phyloP scores from a whole-genome alignment of 2,113 vertebrate species.

The Bucco capensis region DNA sequence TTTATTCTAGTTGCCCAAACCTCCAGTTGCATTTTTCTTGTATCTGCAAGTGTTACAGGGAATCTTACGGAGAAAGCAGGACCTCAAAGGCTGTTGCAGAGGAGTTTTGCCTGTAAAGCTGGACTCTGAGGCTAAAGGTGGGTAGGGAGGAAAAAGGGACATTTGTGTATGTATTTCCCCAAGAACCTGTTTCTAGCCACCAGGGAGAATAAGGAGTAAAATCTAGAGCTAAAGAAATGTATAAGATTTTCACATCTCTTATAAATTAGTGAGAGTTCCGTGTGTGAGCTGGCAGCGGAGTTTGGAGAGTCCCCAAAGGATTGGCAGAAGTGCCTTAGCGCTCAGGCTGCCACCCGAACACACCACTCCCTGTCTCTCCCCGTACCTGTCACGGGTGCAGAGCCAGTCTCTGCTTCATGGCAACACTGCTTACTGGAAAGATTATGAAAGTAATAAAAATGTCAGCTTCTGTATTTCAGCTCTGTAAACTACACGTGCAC shows the following conservation, averaged over 20 bases:
- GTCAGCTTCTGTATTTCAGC: slow-evolving; percentile 35
- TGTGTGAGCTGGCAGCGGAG: neutral
- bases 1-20: neutral
- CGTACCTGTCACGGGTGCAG: neutral
- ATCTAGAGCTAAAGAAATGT: neutral
- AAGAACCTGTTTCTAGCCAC: neutral
- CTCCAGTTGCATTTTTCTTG: neutral
- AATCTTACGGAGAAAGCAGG: neutral
- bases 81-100: neutral
- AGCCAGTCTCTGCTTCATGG: accelerated
- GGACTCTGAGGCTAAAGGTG: neutral
- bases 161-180: neutral
- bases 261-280: neutral
- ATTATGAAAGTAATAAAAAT: slow-evolving; percentile 53
- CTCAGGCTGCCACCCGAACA: neutral
- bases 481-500: neutral
- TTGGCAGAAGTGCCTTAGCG: neutral
- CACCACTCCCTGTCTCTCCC: neutral
- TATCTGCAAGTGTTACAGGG: neutral
- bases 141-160: neutral
- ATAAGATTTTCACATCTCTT: neutral
- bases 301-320: neutral
- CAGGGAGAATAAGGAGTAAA: neutral
- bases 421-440: neutral
- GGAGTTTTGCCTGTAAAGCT: neutral